A percentile compares a stretch with the other conserved stretches of the same genome.
phyloP scores from a whole-genome alignment of 2,797 vertebrate genomes.

The Sebastiscus tertius region DNA sequence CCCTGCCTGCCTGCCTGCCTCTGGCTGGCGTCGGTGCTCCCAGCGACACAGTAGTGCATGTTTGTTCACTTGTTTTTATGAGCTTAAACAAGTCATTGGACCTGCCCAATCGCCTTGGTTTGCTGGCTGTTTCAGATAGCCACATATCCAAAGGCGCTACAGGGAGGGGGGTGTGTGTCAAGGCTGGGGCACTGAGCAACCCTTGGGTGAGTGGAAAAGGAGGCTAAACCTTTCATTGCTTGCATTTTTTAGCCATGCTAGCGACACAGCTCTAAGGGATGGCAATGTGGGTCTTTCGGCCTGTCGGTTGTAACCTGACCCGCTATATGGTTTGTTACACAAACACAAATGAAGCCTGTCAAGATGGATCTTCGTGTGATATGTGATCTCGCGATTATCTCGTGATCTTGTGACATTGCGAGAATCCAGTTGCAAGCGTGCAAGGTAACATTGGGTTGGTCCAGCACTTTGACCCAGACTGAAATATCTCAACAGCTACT shows the following conservation, averaged over 20 bases:
- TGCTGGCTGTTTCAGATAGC: conserved; percentile 30
- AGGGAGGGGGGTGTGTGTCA: neutral
- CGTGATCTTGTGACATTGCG: no score
- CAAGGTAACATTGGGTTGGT: neutral
- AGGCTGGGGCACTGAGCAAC: neutral
- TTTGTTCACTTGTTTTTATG: conserved; percentile 74
- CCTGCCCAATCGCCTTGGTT: conserved; percentile 26
- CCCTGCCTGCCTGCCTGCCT: conserved; percentile 36
- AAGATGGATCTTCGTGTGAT: no score
- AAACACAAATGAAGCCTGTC: no score
- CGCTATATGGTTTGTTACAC: no score
- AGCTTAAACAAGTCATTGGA: conserved; percentile 70
- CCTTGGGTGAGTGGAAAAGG: neutral
- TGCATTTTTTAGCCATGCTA: neutral
- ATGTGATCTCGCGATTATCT: no score
- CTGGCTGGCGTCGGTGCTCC: conserved; percentile 46
- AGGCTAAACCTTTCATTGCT: neutral
- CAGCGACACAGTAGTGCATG: conserved; percentile 53
- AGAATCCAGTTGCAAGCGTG: no score
- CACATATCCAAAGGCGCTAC: conserved; percentile 22
- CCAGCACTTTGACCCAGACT: neutral
- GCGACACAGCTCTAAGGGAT: neutral
- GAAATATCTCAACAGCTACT: neutral
- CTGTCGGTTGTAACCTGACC: no score
- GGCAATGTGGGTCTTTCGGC: no score